Conservation (phyloP, 2,888 invertebrate genomes). For the Xestia ashworthii region DNA sequence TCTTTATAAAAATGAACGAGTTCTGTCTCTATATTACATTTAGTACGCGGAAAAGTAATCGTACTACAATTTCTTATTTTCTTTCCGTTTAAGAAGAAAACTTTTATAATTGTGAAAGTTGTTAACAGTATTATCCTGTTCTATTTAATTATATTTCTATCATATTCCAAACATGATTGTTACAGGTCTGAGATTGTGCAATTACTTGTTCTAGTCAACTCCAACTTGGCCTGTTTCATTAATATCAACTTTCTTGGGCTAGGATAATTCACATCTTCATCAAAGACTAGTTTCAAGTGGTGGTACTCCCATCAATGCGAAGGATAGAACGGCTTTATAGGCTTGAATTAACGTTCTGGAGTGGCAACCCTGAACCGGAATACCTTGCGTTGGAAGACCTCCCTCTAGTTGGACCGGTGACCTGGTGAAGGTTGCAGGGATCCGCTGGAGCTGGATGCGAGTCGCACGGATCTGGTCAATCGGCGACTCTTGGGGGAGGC, state of each 20-base stretch:
- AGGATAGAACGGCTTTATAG: not conserved
- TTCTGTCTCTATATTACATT: conserved; percentile 1
- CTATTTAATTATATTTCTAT: not conserved
- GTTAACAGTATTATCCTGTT: conserved; percentile 13
- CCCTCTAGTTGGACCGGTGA: too few relatives aligned
- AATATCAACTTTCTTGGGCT: not conserved
- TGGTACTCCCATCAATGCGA: not conserved
- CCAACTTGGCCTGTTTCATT: not conserved
- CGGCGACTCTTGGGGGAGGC: too few relatives aligned
- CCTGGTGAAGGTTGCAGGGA: too few relatives aligned
- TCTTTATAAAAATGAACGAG: not conserved
- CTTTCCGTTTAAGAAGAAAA: not conserved
- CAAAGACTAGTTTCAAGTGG: not conserved
- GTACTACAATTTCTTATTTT: not conserved
- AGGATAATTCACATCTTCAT: not conserved
- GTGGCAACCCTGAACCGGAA: too few relatives aligned
- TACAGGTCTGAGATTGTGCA: not conserved
- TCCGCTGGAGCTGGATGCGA: too few relatives aligned
- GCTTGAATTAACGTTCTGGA: not conserved
- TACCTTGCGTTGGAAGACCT: too few relatives aligned
- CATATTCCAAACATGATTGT: not conserved
- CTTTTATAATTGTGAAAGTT: conserved; percentile 4
- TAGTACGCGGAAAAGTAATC: not conserved
- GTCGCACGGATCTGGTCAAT: too few relatives aligned
- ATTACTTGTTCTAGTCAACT: not conserved